A percentile compares a stretch with the other conserved stretches of the same genome.
phyloP scores from a whole-genome alignment of 2,113 vertebrate species.

The Pyrgilauda ruficollis region DNA sequence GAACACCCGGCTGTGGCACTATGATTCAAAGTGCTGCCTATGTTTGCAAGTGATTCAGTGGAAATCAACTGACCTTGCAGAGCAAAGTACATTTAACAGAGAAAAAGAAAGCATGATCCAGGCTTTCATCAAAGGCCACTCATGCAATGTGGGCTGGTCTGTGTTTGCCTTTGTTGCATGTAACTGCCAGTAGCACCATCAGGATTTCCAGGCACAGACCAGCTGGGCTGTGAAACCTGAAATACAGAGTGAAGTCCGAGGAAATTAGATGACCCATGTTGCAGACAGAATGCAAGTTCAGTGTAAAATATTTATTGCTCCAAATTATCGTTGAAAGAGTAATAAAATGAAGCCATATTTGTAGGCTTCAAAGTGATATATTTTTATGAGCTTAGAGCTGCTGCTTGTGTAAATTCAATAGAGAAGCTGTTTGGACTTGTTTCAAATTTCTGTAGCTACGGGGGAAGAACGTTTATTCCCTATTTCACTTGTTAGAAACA shows the following conservation, averaged over 20 bases:
- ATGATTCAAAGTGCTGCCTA: background rate
- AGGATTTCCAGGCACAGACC: constrained; percentile 17
- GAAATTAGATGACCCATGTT: constrained; percentile 28
- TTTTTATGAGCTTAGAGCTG: constrained; percentile 56
- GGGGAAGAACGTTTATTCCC: constrained; percentile 51
- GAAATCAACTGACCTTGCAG: background rate
- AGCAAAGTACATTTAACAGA: background rate
- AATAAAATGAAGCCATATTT: constrained; percentile 60
- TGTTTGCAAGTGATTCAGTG: background rate
- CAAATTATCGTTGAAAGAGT: constrained; percentile 29
- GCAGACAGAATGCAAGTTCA: background rate
- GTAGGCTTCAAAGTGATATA: constrained; percentile 54
- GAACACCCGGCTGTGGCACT: background rate
- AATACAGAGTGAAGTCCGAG: background rate
- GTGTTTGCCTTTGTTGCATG: background rate
- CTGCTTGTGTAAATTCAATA: constrained; percentile 59
- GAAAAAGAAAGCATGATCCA: background rate
- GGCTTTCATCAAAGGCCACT: background rate
- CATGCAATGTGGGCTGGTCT: background rate
- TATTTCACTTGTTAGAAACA: constrained; percentile 52
- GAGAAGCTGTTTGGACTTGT: constrained; percentile 57
- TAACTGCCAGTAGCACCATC: background rate
- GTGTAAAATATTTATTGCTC: constrained; percentile 47
- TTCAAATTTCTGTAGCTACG: constrained; percentile 56
- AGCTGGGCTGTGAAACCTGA: background rate